A percentile compares a stretch with the other conserved stretches of the same genome.
These are phyloP conservation scores for Timema podura DNA, from an alignment of 2,888 invertebrate genomes.

Conservation along the genomic window DNA sequence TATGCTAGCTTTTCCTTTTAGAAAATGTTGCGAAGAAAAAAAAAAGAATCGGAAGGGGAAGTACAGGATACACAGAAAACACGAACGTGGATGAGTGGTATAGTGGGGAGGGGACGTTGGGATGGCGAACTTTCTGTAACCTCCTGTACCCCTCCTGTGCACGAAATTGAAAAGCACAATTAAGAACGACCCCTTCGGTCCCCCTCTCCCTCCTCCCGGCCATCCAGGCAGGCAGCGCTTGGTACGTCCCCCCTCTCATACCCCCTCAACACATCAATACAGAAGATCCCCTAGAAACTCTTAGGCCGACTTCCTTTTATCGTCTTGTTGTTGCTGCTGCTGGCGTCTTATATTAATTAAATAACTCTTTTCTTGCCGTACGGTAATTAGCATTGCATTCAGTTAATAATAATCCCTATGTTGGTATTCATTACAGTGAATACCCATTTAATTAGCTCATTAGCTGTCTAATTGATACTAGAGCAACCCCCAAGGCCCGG, in stretches of 20 bases:
- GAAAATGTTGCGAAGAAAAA: no score
- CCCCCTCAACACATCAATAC: not conserved
- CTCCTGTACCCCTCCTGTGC: conserved; percentile 4
- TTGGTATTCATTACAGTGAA: conserved; percentile 49
- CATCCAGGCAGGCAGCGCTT: not conserved
- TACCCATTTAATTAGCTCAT: conserved; percentile 53
- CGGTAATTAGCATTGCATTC: conserved; percentile 37
- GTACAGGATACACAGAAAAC: no score
- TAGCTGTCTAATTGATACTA: conserved; percentile 51
- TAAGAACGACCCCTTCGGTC: conserved; percentile 21
- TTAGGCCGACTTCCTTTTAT: conserved; percentile 17
- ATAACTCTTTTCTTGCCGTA: conserved; percentile 31
- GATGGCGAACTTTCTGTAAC: conserved; percentile 17
- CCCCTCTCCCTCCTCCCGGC: conserved; percentile 6
- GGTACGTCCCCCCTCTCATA: not conserved
- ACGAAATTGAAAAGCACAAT: conserved; percentile 32
- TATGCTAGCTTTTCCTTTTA: no score
- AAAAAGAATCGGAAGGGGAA: no score
- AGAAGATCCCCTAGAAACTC: no score
- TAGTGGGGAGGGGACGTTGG: not conserved
- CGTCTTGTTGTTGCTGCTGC: conserved; percentile 20
- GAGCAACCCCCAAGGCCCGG: not conserved
- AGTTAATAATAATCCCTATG: conserved; percentile 38
- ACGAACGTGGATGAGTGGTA: no score
- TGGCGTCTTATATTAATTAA: conserved; percentile 33